Conservation (phyloP, 1,140 invertebrate genomes). For the Lucilia sericata region DNA sequence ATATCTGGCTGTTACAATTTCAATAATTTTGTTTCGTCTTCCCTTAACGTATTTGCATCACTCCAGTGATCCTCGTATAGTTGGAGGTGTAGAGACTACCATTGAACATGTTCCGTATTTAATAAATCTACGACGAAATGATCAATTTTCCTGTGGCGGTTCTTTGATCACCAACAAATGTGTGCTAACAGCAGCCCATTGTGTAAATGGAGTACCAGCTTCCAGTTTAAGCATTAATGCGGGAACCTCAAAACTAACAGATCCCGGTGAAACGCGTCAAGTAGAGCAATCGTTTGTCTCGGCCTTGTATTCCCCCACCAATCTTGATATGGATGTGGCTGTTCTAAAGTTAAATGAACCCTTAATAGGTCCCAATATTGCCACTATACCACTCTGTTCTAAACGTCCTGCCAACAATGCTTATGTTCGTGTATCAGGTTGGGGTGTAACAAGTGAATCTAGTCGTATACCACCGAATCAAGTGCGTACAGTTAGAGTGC, state of each 20-base stretch:
- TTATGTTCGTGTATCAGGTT: constrained; percentile 59
- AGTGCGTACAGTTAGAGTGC: constrained; percentile 56
- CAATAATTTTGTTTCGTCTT: neutral
- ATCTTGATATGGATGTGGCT: constrained; percentile 64
- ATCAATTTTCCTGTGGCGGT: constrained; percentile 58
- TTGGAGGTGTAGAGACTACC: constrained; percentile 55
- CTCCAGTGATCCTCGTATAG: constrained; percentile 50
- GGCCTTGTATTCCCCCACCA: constrained; percentile 47
- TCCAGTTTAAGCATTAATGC: constrained; percentile 55
- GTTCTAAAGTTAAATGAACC: constrained; percentile 50
- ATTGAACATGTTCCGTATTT: constrained; percentile 58
- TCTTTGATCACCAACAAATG: constrained; percentile 54
- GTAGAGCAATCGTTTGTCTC: constrained; percentile 50
- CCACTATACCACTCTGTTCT: constrained; percentile 52
- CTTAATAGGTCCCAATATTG: constrained; percentile 50
- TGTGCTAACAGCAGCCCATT: constrained; percentile 60
- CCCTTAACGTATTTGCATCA: neutral
- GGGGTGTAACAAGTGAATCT: constrained; percentile 57
- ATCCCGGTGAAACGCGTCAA: constrained; percentile 39
- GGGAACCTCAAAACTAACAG: constrained; percentile 55
- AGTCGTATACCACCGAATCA: constrained; percentile 53
- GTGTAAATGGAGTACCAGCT: constrained; percentile 48
- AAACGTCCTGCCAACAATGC: constrained; percentile 50
- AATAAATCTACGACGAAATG: constrained; percentile 54
- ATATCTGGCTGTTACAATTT: neutral